These are phyloP conservation scores for Prunella himalayana DNA, from an alignment of 2,113 vertebrate genomes.

Conservation along the genomic window DNA sequence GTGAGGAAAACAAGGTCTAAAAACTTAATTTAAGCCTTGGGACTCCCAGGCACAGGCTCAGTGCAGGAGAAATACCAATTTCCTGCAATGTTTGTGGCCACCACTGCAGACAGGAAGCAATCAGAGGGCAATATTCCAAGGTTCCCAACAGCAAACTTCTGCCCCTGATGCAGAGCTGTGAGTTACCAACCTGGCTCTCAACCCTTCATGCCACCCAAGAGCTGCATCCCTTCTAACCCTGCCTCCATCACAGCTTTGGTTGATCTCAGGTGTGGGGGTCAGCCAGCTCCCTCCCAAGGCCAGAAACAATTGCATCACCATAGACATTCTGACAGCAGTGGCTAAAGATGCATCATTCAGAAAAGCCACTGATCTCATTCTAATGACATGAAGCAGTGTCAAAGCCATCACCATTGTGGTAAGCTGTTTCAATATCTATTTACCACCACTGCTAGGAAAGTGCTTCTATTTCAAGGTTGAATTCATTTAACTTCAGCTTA, in stretches of 20 bases:
- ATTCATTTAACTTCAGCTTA: constrained; percentile 7
- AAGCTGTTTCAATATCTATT: constrained; percentile 2
- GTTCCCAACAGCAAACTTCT: not conserved
- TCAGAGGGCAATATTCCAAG: not conserved
- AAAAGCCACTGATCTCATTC: not conserved
- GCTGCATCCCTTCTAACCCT: fast-evolving
- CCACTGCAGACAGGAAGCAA: not conserved
- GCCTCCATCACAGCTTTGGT: not conserved
- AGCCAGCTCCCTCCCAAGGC: not conserved
- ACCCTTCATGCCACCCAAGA: fast-evolving
- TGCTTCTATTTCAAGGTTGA: constrained; percentile 4
- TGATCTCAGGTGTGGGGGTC: not conserved
- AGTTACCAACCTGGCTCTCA: not conserved
- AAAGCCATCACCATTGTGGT: not conserved
- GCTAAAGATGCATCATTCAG: not conserved
- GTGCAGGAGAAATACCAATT: not conserved
- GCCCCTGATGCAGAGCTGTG: not conserved
- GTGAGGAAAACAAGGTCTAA: not conserved
- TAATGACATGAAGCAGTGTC: not conserved
- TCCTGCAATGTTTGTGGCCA: not conserved
- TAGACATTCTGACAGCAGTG: not conserved
- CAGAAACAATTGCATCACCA: not conserved
- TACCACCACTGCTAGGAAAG: not conserved
- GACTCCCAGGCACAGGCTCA: not conserved
- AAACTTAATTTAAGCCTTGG: not conserved